Evolutionary conservation across 2,888 invertebrate species (phyloP), one percentile per base, ranked within the genome.

Genomic region (Himalopsyche japonica): DNA sequence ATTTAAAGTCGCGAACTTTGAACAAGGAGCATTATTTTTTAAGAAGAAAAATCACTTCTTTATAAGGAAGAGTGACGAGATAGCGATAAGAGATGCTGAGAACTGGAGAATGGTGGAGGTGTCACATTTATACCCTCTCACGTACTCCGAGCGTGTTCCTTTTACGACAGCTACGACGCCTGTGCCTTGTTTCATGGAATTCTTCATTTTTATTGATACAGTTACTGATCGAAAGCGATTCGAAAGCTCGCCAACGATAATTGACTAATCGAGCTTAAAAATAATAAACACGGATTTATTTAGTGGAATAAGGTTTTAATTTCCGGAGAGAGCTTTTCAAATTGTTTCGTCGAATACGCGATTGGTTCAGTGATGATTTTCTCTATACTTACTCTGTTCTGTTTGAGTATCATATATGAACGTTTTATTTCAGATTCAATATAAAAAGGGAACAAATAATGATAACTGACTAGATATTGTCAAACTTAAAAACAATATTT

Each of bases 21-120:
- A 70, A 70, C 70, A 70, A 30, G 70, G 15, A 70, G 70, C 70
- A 70, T 70, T 70, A 70, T 70, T 70, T 70, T 70, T 70, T 70
- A 70, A 70, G 70, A 70, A 70, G 70, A 70, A 70, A 70, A 70
- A 70, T 70, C 70, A 70, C 70, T 70, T 70, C 30, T 70, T 70
- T 70, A 70, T 70, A 70, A 70, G 70, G 70, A 70, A 70, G 70
- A 70, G 70, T 70, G 70, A 70, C 70, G 70, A 70, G 70, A 70
- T 70, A 70, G 70, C 70, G 70, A 70, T 70, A 70, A 70, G 70
- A 24, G 30, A 70, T 12, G 4, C 24, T n/a, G n/a, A n/a, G 7
- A 70, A 27, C 27, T 27, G 15, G 30, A 15, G 70, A 30, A 24
- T 15, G 70, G 27, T 27, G 70, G 70, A 27, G 70, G 70, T 70